phyloP scores from a whole-genome alignment of 1,140 invertebrate species.

The Dreissena rostriformis region DNA sequence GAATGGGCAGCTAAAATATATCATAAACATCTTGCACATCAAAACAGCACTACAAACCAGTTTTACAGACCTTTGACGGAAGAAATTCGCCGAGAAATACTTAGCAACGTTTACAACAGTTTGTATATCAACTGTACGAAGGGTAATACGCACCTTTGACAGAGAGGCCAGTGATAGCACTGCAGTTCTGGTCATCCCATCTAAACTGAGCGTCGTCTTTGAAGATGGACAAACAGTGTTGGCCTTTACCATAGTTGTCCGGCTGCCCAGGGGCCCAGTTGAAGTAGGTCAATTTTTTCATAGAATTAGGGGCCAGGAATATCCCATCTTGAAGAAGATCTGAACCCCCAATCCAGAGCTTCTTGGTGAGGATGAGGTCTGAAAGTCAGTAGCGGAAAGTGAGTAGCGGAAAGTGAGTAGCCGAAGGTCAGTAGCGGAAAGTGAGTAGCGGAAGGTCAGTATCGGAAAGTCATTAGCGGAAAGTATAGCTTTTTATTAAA shows the following conservation, averaged over 20 bases:
- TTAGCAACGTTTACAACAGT: no score
- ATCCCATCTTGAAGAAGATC: slow-evolving; percentile 38
- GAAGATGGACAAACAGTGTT: slow-evolving; percentile 48
- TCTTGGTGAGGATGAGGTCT: slow-evolving; percentile 24
- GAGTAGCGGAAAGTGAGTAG: no score
- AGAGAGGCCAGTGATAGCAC: slow-evolving; percentile 30
- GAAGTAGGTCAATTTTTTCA: slow-evolving; percentile 27
- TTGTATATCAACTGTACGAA: no score
- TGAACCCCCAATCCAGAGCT: slow-evolving; percentile 48
- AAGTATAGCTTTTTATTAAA: no score
- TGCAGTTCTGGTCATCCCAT: slow-evolving; percentile 42
- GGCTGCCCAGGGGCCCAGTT: slow-evolving; percentile 41
- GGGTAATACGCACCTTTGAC: slow-evolving; percentile 24
- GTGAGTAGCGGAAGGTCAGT: no score
- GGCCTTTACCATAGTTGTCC: slow-evolving; percentile 30
- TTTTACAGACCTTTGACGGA: no score
- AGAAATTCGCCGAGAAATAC: no score
- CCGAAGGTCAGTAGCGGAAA: no score
- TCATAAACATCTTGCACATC: no score
- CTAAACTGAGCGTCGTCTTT: background rate
- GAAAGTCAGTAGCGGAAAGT: background rate
- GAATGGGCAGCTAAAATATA: no score
- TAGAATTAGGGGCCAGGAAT: slow-evolving; percentile 24
- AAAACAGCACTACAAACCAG: no score
- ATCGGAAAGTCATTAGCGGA: no score